Conservation (phyloP, 2,113 vertebrate species). For the Orthochromis malagaraziensis region DNA sequence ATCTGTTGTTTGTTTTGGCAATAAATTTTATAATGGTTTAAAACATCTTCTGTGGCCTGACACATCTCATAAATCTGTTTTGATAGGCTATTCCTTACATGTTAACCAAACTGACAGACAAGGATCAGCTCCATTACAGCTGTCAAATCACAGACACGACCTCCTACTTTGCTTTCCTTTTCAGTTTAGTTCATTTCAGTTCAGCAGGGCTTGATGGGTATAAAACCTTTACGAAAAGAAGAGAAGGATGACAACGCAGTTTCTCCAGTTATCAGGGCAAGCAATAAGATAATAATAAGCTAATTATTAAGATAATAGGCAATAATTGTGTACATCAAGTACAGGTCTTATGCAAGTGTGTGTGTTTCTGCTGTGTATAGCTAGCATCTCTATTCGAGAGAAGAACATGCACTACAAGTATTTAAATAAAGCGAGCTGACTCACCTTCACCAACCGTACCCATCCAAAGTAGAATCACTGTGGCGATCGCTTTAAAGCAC, state of each 20-base stretch:
- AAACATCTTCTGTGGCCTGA: not conserved
- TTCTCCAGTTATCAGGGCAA: accelerated
- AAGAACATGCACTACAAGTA: not conserved
- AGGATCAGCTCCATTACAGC: not conserved
- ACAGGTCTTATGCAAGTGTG: not conserved
- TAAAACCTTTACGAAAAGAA: not conserved
- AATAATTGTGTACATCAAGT: not conserved
- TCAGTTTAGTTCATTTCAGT: not conserved
- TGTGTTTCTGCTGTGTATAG: not conserved
- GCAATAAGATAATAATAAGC: not conserved
- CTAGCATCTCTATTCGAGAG: not conserved
- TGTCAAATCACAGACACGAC: not conserved
- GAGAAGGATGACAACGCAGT: not conserved
- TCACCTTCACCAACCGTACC: not conserved
- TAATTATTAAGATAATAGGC: not conserved
- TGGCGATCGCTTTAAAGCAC: not conserved
- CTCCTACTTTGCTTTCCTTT: not conserved
- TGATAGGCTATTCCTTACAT: not conserved
- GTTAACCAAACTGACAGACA: not conserved
- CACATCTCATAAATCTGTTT: not conserved
- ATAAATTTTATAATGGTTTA: not conserved
- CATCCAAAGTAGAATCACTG: not conserved
- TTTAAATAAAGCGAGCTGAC: not conserved
- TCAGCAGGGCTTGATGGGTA: not conserved
- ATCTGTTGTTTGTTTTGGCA: not conserved